Evolutionary conservation across 2,113 vertebrate genomes (phyloP), one percentile per base, ranked within the genome.

Genomic region (Prietella phreatophila): DNA sequence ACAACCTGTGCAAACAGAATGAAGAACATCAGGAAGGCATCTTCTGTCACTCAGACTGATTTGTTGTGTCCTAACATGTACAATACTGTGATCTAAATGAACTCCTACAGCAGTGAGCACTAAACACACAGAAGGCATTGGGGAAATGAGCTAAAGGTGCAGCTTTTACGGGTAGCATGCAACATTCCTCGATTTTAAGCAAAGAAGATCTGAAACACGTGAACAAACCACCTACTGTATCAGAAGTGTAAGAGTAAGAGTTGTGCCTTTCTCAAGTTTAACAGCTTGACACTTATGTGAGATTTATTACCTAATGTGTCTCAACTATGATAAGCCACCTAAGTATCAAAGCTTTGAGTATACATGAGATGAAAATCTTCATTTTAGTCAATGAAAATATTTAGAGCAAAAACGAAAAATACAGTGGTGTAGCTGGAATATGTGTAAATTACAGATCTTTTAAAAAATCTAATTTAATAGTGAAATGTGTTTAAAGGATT

Each of bases 221-320:
- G 19, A 86, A 55, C 73, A 79, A 65, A 9, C 56, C 73, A 65
- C 17, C 17, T 36, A 86, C 58, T 78, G 22, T 79, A 33, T 42
- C 42, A 84, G 36, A 39, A 14, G 56, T 58, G 36, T 22, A 78
- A 61, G 25, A 3, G 4, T 71, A 19, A 61, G 55, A 80, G 76
- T 17, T 69, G 15, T 80, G n/a, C 42, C 65, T 86, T 86, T 80
- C 6, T 56, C 25, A 39, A 69, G 27, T 60, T 56, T 50, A 50
- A 82, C 47, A 82, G 61, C 50, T 56, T 69, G n/a, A 86, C 76
- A 67, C 61, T 56, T 13, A 69, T 81, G 76, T 67, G 47, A 71
- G 22, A 58, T 82, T 69, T 39, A 56, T n/a, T 69, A 36, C 30
- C 4, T n/a, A 50, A 42, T 50, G 42, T 22, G 39, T 75, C 8